Evolutionary conservation across 2,113 vertebrate genomes (phyloP), one percentile per base, ranked within the genome.

Genomic region (Colinus virginianus): DNA sequence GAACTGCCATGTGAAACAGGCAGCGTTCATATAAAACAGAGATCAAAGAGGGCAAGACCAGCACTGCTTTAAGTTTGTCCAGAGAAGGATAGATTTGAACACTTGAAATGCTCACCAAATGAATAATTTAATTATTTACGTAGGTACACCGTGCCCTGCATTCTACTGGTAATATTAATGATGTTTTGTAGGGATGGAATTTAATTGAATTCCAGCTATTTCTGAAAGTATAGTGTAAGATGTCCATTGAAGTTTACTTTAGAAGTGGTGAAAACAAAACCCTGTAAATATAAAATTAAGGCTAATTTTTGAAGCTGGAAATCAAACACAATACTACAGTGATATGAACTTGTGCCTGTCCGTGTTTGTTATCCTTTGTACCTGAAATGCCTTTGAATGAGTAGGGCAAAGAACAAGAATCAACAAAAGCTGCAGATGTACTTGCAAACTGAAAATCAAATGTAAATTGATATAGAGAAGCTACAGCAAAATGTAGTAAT

Each of bases 101-200:
- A 40, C 4, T 55, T 6, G 8, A 87, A 87, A 76, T 58, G 26
- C 13, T 79, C 30, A 4, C 7, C 56, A 82, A 91, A 87, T 34
- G 0, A 74, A 88, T 74, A 4, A 34, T 13, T 64, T 70, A 42
- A 84, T 75, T 83, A 78, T 78, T 82, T 76, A 69, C 11, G 69
- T 6, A 3, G 15, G 19, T 0, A 21, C 4, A 66, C 2, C 32
- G 58, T 2, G 4, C 15, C 76, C 26, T 25, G 3, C 42, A 76
- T 4, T 46, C 36, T 67, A 32, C 32, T n/a, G 14, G 13, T 43
- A 78, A 28, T 23, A 55, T 10, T 38, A 32, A 42, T 15, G 43
- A 56, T 32, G 3, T 21, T 82, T 84, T 82, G 58, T 48, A 79
- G 32, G 10, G 19, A 34, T 17, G 14, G 13, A 58, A 85, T 69